phyloP scores from a whole-genome alignment of 2,888 invertebrate genomes.

The Fissipunctia ypsillon region DNA sequence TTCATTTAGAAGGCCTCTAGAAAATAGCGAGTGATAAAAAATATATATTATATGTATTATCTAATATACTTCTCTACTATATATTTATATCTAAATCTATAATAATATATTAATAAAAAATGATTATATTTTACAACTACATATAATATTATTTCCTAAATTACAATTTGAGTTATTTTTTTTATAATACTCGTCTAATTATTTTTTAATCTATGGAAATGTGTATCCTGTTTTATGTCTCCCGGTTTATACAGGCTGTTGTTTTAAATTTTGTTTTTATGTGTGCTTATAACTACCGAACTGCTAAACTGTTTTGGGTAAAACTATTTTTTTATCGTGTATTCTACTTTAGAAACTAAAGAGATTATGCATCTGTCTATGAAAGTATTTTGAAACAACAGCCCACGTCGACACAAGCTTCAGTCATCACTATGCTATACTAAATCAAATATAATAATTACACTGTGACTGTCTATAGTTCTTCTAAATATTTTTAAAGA shows the following conservation, averaged over 20 bases:
- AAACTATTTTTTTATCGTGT: slow-evolving; percentile 37
- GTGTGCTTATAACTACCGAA: slow-evolving; percentile 26
- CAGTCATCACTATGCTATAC: slow-evolving; percentile 45
- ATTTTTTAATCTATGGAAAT: slow-evolving; percentile 70
- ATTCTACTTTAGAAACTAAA: slow-evolving; percentile 38
- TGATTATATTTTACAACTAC: slow-evolving; percentile 65
- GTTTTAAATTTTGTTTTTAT: slow-evolving; percentile 50
- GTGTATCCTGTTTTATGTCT: slow-evolving; percentile 63
- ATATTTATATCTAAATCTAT: slow-evolving; percentile 63
- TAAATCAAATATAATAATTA: slow-evolving; percentile 25
- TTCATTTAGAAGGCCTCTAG: slow-evolving; percentile 32
- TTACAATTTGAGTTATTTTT: slow-evolving; percentile 64
- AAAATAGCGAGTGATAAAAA: slow-evolving; percentile 63
- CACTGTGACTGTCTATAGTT: slow-evolving; percentile 19
- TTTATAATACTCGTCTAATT: slow-evolving; percentile 65
- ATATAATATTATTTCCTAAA: slow-evolving; percentile 53
- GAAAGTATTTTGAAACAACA: slow-evolving; percentile 42
- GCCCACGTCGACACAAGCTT: slow-evolving; percentile 25
- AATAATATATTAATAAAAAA: slow-evolving; percentile 63
- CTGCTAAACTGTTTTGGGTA: slow-evolving; percentile 5
- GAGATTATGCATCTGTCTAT: slow-evolving; percentile 18
- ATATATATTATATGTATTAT: slow-evolving; percentile 62
- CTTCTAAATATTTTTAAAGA: slow-evolving; percentile 6
- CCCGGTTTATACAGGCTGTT: slow-evolving; percentile 54
- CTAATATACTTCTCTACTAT: slow-evolving; percentile 66